Evolutionary conservation across 2,797 vertebrate species (phyloP).

Genomic region (Pangasius macronema): DNA sequence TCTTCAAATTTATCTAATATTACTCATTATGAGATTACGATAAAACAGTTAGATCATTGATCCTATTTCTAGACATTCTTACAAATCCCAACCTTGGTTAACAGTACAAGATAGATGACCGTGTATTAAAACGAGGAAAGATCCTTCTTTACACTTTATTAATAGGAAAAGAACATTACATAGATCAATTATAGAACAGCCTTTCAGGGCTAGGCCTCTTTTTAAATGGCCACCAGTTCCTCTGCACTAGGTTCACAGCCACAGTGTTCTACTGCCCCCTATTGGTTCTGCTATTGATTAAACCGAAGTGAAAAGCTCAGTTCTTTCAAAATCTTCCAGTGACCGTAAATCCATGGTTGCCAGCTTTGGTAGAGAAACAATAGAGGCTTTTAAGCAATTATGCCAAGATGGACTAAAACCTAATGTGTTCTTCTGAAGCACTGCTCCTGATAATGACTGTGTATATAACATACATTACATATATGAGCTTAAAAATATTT

Average conservation of each 20-base stretch:
- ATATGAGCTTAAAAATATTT: background rate
- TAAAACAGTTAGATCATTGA: background rate
- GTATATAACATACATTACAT: background rate
- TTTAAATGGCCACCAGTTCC: background rate
- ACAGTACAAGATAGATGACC: no score
- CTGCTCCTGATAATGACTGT: background rate
- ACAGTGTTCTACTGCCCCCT: conserved; percentile 24
- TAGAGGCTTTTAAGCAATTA: background rate
- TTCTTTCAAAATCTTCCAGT: background rate
- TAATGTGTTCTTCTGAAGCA: background rate
- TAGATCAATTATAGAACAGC: background rate
- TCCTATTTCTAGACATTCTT: background rate
- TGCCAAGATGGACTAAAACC: background rate
- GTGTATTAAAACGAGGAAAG: no score
- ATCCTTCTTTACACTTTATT: no score
- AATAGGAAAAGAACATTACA: no score
- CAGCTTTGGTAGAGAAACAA: background rate
- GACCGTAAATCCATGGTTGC: background rate
- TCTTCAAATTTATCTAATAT: background rate
- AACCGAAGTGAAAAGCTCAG: background rate
- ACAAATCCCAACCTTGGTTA: background rate
- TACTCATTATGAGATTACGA: background rate
- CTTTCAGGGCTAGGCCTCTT: background rate
- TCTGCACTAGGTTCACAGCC: background rate
- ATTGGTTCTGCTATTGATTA: background rate